Base-by-base conservation (phyloP, 2,113 vertebrate genomes). In the Nesogale talazaci region DNA sequence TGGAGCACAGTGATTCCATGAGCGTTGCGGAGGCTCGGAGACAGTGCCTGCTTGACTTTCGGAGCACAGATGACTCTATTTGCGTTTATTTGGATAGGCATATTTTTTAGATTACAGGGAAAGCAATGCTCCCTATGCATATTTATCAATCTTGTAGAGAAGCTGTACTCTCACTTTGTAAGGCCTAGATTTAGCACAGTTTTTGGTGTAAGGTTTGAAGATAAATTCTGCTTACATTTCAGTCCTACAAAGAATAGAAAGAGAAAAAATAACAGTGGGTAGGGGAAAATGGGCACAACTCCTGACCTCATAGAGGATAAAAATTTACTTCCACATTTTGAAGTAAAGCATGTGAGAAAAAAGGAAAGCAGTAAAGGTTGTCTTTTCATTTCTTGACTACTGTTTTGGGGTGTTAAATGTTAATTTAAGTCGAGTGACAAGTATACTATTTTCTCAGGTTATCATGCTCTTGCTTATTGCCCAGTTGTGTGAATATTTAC, bases 31-130 rank as follows among this genome's bases (percentile, higher is more conserved):
- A 85, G 17, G 40, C 36, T 83, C 88, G 94, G 93, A 96, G 57
- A 69, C 46, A 95, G 22, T 42, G 63, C 34, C 3, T 2, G 0
- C 84, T 59, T 96, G 89, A 91, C 91, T 95, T 96, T 95, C 0
- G 46, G 29, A 27, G 52, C 6, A 4, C 0, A 67, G 89, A 86
- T 57, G 52, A 84, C 67, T 91, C 69, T 85, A 65, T 79, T 74
- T 89, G 36, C 14, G 46, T 75, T 90, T 34, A 59, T 52, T 72
- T 72, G 22, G n/a, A 29, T 52, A 74, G 20, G 15, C 38, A 8
- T 94, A 69, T 40, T 42, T 86, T 93, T 79, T 46, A 78, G 52
- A 61, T 57, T 67, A 40, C 27, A 65, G 56, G 59, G 29, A 36
- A 8, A 72, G 16, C 46, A 57, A 36, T 82, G 23, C 59, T 36